Evolutionary conservation across 2,888 invertebrate genomes (phyloP), one percentile per base, ranked within the genome.

Genomic region (Petrophora chlorosata): DNA sequence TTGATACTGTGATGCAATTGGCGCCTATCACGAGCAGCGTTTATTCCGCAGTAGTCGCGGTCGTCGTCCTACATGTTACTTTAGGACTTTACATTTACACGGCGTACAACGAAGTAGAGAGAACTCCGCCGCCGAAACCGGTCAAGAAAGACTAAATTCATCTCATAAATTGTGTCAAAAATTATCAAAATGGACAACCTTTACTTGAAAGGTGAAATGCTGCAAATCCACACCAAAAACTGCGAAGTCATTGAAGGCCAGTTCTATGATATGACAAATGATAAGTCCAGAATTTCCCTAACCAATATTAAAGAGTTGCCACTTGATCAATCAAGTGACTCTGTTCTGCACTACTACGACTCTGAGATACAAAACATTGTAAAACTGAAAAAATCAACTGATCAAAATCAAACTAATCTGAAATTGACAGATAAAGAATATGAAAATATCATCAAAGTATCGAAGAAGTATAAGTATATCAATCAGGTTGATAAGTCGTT

Each of bases 51-150:
- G 92, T 95, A 25, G 92, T 94, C 32, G 94, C 96, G 0, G 93
- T 97, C 5, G 67, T 95, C 3, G 92, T 94, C 3, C 83, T 97
- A 40, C 96, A 97, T 73, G 70, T 95, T 54, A 95, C 95, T 2
- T 75, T 97, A 49, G 96, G 94, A 15, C 82, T 95, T 32, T 96
- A 95, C 71, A 95, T 97, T 66, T 95, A 94, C 73, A 92, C 92
- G 67, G 96, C 96, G 0, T 96, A 96, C 76, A 93, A 92, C 60
- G 93, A 92, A 59, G 53, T 82, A 8, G 92, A 86, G 0, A 89
- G 75, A 68, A 30, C 69, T 34, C 71, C 67, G 9, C 32, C 40
- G 17, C 3, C 42, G 3, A 89, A 90, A 61, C 85, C 88, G 2
- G 77, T 85, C 3, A 91, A 91, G 63, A 84, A 79, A 67, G 91